A percentile compares a stretch with the other conserved stretches of the same genome.
Evolutionary conservation across 2,888 invertebrate species (phyloP).

Genomic region (Myopa tessellatipennis): DNA sequence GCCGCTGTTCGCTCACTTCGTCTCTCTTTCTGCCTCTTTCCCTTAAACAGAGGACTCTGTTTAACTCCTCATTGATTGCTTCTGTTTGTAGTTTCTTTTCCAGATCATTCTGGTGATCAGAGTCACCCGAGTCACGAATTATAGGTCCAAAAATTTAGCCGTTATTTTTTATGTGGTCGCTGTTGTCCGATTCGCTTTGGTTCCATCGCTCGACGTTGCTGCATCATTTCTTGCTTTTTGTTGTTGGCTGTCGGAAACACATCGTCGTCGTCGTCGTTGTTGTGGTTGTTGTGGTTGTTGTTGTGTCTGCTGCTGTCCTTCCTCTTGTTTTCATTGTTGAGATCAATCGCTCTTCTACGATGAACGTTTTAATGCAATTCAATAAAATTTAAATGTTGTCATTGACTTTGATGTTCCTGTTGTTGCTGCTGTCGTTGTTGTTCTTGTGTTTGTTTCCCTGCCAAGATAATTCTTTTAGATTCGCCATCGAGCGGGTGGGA

Average conservation of each 20-base stretch:
- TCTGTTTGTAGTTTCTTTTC: constrained; percentile 51
- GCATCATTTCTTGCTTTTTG: constrained; percentile 39
- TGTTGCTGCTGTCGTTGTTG: background rate
- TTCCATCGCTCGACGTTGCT: constrained; percentile 35
- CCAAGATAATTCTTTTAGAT: background rate
- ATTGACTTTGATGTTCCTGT: background rate
- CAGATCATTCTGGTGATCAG: constrained; percentile 57
- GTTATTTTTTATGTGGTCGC: constrained; percentile 31
- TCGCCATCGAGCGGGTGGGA: constrained; percentile 51
- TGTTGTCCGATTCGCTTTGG: constrained; percentile 45
- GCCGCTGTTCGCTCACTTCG: background rate
- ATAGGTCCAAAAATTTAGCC: constrained; percentile 41
- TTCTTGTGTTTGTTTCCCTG: background rate
- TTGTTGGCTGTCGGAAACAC: constrained; percentile 49
- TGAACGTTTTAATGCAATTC: constrained; percentile 60
- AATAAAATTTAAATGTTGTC: constrained; percentile 45
- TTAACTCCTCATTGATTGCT: constrained; percentile 44
- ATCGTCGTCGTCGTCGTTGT: constrained; percentile 32
- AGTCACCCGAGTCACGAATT: constrained; percentile 54
- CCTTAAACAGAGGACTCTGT: background rate
- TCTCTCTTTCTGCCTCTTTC: background rate
- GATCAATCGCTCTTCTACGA: constrained; percentile 45
- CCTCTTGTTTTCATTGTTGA: constrained; percentile 48
- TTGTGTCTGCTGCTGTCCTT: constrained; percentile 54
- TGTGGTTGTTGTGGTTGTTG: constrained; percentile 47